These are phyloP conservation scores for Microctonus aethiopoides DNA, from an alignment of 2,888 invertebrate species.

Conservation along the genomic window DNA sequence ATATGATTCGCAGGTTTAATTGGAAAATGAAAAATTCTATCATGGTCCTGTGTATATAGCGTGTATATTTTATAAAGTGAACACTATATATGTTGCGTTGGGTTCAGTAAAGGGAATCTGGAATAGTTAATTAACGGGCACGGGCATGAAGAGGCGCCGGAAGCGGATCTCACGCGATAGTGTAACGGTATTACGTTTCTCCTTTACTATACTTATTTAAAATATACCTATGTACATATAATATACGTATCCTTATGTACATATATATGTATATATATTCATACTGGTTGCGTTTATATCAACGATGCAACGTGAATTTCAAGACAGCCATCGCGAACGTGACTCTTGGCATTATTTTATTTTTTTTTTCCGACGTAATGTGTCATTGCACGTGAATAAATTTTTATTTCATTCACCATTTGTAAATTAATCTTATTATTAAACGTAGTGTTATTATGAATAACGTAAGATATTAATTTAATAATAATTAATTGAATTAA, in stretches of 20 bases:
- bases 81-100: neutral
- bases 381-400: neutral
- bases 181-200: slow-evolving; percentile 52
- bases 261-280: neutral
- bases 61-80: neutral
- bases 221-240: too few species aligned
- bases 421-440: neutral
- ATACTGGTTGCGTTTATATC: neutral
- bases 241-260: too few species aligned
- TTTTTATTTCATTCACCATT: neutral
- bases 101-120: neutral
- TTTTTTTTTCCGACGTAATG: neutral
- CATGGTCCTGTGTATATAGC: neutral
- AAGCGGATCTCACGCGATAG: slow-evolving; percentile 55
- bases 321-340: neutral
- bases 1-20: too few species aligned
- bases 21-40: too few species aligned
- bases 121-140: neutral
- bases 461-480: too few species aligned
- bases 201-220: neutral
- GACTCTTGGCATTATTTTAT: neutral
- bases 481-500: too few species aligned
- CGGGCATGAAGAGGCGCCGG: slow-evolving; percentile 41
- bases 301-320: neutral
- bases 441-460: too few species aligned